Evolutionary conservation across 2,888 invertebrate species (phyloP).

Genomic region (Philaethria dido): DNA sequence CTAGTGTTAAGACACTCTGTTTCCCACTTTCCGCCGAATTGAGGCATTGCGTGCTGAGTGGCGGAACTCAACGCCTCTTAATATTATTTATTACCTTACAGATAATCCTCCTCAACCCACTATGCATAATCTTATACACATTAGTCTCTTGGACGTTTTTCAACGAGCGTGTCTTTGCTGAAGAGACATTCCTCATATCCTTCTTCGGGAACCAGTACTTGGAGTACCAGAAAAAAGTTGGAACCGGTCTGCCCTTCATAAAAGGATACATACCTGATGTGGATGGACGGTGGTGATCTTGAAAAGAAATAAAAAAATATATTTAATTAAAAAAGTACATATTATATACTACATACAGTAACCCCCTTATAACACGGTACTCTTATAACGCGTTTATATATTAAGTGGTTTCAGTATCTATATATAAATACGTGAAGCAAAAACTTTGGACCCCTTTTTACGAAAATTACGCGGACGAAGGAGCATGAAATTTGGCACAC

Average conservation of each 20-base stretch:
- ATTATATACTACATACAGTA: too few species aligned
- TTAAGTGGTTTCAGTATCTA: too few species aligned
- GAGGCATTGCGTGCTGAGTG: too few species aligned
- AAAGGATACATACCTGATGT: conserved; percentile 84
- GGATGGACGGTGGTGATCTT: conserved; percentile 40
- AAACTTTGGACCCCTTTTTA: too few species aligned
- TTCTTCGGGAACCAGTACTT: conserved; percentile 96
- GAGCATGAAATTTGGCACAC: too few species aligned
- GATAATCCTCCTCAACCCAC: conserved; percentile 94
- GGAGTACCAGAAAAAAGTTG: conserved; percentile 92
- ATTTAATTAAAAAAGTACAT: background rate
- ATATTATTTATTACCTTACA: conserved; percentile 62
- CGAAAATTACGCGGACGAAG: too few species aligned
- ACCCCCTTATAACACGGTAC: too few species aligned
- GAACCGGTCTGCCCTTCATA: conserved; percentile 95
- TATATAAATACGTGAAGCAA: too few species aligned
- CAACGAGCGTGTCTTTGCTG: conserved; percentile 91
- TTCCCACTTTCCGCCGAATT: too few species aligned
- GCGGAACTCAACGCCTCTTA: too few species aligned
- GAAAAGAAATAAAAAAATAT: background rate
- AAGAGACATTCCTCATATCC: conserved; percentile 94
- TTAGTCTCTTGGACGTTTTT: conserved; percentile 96
- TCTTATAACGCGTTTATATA: too few species aligned
- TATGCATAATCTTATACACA: conserved; percentile 92
- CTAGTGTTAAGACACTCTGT: too few species aligned